Evolutionary conservation across 2,888 invertebrate genomes (phyloP).

Genomic region (Drosophila melanosoma): DNA sequence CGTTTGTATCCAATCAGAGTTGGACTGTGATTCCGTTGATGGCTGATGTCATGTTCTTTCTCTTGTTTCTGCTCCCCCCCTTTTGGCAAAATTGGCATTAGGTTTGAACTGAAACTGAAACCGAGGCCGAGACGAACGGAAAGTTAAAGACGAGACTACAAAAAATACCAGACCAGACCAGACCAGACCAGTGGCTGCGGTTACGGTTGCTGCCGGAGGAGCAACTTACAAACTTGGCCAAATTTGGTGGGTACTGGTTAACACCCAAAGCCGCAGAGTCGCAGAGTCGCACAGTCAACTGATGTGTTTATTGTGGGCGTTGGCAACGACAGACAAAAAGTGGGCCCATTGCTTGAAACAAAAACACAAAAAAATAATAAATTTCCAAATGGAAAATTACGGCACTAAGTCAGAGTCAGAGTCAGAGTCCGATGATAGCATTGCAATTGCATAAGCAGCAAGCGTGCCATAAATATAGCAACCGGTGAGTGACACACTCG

Average conservation of each 20-base stretch:
- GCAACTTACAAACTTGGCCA: constrained; percentile 31
- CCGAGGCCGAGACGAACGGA: constrained; percentile 9
- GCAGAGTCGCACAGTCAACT: constrained; percentile 8
- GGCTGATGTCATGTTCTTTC: constrained; percentile 56
- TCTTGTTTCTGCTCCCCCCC: constrained; percentile 15
- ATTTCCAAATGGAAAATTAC: constrained; percentile 45
- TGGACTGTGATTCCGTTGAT: constrained; percentile 32
- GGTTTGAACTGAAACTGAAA: constrained; percentile 25
- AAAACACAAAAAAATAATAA: background rate
- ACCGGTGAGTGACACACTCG: constrained; percentile 37
- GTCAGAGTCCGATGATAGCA: constrained; percentile 15
- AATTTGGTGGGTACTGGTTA: constrained; percentile 44
- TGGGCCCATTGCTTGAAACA: constrained; percentile 28
- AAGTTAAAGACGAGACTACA: constrained; percentile 15
- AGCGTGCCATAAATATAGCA: constrained; percentile 49
- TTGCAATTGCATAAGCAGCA: constrained; percentile 53
- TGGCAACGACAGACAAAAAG: constrained; percentile 40
- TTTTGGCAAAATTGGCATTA: constrained; percentile 4
- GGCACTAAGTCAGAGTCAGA: constrained; percentile 31
- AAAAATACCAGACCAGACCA: constrained; percentile 2
- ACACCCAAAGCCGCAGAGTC: constrained; percentile 11
- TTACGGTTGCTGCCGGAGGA: constrained; percentile 15
- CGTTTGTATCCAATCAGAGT: constrained; percentile 9
- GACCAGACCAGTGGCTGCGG: constrained; percentile 17
- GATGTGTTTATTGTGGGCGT: constrained; percentile 34